phyloP scores from a whole-genome alignment of 2,797 vertebrate species.

The Cossypha niveicapilla region DNA sequence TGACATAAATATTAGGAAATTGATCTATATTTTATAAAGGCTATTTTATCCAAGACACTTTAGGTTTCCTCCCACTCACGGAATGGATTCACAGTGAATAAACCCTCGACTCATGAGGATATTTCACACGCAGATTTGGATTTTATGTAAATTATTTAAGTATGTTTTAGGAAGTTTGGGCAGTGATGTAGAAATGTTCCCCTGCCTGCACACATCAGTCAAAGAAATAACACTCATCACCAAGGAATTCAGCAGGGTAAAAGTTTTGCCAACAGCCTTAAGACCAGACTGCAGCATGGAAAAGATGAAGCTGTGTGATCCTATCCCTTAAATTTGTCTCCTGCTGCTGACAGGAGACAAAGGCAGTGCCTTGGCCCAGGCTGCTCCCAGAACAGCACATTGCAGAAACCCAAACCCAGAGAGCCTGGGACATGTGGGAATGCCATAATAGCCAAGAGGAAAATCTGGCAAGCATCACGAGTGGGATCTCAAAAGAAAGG shows the following conservation, averaged over 20 bases:
- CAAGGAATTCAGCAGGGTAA: background rate
- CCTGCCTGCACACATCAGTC: background rate
- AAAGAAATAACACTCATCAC: background rate
- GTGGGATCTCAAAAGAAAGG: background rate
- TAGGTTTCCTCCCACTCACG: slow-evolving; percentile 24
- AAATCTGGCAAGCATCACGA: background rate
- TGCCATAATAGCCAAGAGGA: background rate
- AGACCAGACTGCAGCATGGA: background rate
- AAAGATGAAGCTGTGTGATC: background rate
- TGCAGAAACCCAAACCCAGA: background rate
- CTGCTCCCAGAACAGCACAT: background rate
- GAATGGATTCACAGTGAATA: slow-evolving; percentile 26
- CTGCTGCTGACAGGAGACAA: background rate
- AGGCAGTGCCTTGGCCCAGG: background rate
- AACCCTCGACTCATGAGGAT: background rate
- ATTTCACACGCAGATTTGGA: slow-evolving; percentile 46
- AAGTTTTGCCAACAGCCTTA: background rate
- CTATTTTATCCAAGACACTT: slow-evolving; percentile 12
- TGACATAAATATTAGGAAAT: slow-evolving; percentile 26
- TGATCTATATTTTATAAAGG: slow-evolving; percentile 32
- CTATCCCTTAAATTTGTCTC: background rate
- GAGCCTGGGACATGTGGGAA: accelerated
- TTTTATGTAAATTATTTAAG: slow-evolving; percentile 59
- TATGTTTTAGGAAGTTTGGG: background rate
- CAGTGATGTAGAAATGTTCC: slow-evolving; percentile 11